A percentile compares a stretch with the other conserved stretches of the same genome.
phyloP scores from a whole-genome alignment of 1,140 invertebrate genomes.

The Bombus vancouverensis region DNA sequence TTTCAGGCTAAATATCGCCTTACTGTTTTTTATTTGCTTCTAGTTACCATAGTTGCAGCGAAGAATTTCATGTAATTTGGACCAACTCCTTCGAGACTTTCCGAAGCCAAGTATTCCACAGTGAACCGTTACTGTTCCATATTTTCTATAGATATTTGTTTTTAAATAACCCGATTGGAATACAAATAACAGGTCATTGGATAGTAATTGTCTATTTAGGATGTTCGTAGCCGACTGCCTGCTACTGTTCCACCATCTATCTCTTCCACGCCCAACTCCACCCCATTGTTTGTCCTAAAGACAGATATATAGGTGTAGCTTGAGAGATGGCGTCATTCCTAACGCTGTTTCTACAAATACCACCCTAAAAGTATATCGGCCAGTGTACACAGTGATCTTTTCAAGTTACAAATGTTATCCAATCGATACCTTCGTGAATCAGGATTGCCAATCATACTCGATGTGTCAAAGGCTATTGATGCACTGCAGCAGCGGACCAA shows the following conservation, averaged over 20 bases:
- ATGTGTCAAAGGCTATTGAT: constrained; percentile 19
- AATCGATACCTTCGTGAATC: background rate
- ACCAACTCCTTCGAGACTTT: too few species aligned
- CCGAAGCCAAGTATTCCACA: too few species aligned
- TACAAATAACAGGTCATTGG: too few species aligned
- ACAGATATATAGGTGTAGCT: background rate
- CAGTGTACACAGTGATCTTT: background rate
- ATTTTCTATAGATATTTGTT: too few species aligned
- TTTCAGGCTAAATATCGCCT: background rate
- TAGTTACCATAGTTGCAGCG: too few species aligned
- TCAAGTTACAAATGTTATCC: background rate
- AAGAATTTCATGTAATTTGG: background rate
- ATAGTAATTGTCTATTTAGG: background rate
- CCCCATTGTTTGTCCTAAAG: background rate
- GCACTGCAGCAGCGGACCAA: background rate
- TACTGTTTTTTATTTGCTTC: background rate
- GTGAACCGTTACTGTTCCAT: too few species aligned
- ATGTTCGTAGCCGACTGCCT: too few species aligned
- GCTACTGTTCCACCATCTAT: background rate
- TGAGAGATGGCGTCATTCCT: background rate
- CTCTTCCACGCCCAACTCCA: constrained; percentile 1
- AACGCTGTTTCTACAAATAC: background rate
- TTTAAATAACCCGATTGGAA: background rate
- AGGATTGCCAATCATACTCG: constrained; percentile 8
- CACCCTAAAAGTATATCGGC: background rate